A percentile compares a stretch with the other conserved stretches of the same genome.
Evolutionary conservation across 2,888 invertebrate species (phyloP).

Genomic region (Horisme vitalbata): DNA sequence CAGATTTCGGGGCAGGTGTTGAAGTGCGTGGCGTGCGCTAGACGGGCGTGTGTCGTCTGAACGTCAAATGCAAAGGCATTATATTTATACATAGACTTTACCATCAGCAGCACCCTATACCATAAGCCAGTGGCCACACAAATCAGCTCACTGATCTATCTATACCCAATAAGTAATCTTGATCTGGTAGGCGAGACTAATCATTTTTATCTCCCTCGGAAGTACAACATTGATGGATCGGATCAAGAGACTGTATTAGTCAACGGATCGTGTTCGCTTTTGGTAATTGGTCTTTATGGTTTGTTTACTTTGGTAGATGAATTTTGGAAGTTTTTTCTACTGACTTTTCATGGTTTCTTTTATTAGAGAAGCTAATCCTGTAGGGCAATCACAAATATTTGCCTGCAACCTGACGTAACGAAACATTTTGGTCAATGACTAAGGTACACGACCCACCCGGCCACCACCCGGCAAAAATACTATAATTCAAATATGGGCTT

Average conservation of each 20-base stretch:
- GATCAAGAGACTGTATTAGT: slow-evolving; percentile 29
- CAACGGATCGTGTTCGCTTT: slow-evolving; percentile 24
- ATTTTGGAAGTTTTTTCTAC: not conserved
- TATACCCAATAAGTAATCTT: slow-evolving; percentile 58
- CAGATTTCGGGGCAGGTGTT: too few species aligned
- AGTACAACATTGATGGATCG: slow-evolving; percentile 64
- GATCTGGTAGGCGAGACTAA: slow-evolving; percentile 59
- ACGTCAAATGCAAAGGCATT: too few species aligned
- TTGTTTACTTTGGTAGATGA: slow-evolving; percentile 19
- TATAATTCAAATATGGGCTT: too few species aligned
- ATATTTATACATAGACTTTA: not conserved
- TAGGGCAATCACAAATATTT: too few species aligned
- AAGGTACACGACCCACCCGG: too few species aligned
- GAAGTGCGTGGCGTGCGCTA: too few species aligned
- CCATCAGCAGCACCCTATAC: slow-evolving; percentile 47
- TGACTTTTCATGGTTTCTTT: too few species aligned
- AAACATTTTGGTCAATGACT: too few species aligned
- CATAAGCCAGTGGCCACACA: slow-evolving; percentile 47
- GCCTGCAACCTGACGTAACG: too few species aligned
- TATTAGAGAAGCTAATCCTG: too few species aligned
- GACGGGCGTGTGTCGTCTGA: too few species aligned
- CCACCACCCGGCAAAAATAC: too few species aligned
- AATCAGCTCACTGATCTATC: slow-evolving; percentile 55
- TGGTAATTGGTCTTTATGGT: slow-evolving; percentile 31
- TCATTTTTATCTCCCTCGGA: slow-evolving; percentile 61